Conservation (phyloP, 2,888 invertebrate genomes). For the Eledone cirrhosa region DNA sequence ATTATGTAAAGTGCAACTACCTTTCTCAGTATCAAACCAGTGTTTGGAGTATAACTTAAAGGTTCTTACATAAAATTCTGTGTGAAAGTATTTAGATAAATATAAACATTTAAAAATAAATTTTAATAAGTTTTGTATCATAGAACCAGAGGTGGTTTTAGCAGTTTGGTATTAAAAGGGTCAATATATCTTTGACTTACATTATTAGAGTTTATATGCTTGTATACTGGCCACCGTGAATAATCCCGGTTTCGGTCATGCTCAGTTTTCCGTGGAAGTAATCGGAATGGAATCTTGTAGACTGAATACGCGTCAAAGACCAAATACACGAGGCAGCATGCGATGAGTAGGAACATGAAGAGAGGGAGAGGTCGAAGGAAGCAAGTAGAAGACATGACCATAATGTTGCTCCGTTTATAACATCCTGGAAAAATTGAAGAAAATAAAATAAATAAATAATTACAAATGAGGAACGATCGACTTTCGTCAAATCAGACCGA, state of each 20-base stretch:
- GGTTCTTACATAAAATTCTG: no score
- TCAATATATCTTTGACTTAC: no score
- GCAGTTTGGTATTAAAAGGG: no score
- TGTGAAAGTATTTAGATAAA: no score
- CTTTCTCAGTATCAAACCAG: no score
- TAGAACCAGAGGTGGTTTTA: no score
- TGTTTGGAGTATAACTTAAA: no score
- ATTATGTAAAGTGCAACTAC: no score
- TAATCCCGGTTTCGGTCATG: slow-evolving; percentile 19
- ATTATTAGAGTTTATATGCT: neutral
- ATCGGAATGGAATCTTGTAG: neutral
- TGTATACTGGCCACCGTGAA: slow-evolving; percentile 10
- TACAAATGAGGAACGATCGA: no score
- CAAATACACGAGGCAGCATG: slow-evolving; percentile 1
- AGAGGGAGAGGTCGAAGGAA: slow-evolving; percentile 13
- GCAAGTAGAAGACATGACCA: neutral
- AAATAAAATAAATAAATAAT: neutral
- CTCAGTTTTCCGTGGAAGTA: slow-evolving; percentile 17
- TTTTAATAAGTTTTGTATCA: no score
- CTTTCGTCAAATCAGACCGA: no score
- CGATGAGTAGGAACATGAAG: slow-evolving; percentile 14
- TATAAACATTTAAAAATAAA: no score
- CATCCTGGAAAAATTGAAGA: neutral
- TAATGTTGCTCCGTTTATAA: neutral
- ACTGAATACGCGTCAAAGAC: slow-evolving; percentile 19